Conservation (phyloP, 2,888 invertebrate species). For the Ormyrus nitidulus region DNA sequence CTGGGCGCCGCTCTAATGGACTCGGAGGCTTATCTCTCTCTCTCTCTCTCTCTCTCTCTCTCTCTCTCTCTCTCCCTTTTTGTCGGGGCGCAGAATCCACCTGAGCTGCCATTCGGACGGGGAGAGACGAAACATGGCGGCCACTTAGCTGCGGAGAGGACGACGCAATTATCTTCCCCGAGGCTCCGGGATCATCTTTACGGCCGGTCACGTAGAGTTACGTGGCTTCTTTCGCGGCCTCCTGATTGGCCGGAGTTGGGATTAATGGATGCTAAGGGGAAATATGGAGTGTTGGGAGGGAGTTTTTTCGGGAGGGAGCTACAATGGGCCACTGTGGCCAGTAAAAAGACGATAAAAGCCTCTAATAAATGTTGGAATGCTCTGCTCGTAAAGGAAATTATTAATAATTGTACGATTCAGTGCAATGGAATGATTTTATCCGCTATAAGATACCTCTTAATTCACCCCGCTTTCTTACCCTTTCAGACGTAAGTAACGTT, state of each 20-base stretch:
- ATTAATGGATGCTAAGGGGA: too few relatives aligned
- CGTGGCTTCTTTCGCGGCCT: neutral
- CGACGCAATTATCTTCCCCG: slow-evolving; percentile 19
- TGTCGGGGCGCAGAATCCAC: slow-evolving; percentile 10
- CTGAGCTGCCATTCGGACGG: neutral
- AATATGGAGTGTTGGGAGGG: too few relatives aligned
- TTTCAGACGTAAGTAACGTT: neutral
- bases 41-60: neutral
- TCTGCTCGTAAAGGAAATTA: too few relatives aligned
- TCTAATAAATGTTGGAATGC: too few relatives aligned
- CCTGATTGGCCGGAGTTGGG: too few relatives aligned
- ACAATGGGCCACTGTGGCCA: too few relatives aligned
- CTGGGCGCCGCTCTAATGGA: slow-evolving; percentile 5
- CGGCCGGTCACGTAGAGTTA: slow-evolving; percentile 3
- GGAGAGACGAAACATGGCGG: neutral
- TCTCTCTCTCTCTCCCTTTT: neutral
- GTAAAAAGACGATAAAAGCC: too few relatives aligned
- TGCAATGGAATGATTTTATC: too few relatives aligned
- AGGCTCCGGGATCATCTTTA: neutral
- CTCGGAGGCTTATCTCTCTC: neutral
- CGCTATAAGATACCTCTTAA: neutral
- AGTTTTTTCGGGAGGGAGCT: too few relatives aligned
- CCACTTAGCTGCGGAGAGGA: neutral
- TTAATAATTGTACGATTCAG: too few relatives aligned
- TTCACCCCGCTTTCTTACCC: neutral